phyloP scores from a whole-genome alignment of 37 sponge, comb jelly and placozoan species.

The Theonella swinhoei region DNA sequence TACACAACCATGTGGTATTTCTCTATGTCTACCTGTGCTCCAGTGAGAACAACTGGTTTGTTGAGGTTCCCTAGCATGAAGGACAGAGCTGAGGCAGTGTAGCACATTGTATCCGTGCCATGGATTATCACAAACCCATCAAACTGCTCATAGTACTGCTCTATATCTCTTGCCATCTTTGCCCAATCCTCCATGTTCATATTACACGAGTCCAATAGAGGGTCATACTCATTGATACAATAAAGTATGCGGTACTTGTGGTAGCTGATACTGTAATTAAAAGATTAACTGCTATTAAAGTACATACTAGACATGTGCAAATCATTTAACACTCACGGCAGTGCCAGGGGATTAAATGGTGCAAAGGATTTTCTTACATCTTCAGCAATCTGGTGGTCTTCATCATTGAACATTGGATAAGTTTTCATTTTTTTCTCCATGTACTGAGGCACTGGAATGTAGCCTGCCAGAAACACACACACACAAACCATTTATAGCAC shows the following conservation, averaged over 20 bases:
- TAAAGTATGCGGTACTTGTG: conserved; percentile 40
- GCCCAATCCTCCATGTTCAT: conserved; percentile 90
- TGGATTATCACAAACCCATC: conserved; percentile 91
- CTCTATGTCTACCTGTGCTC: conserved; percentile 72
- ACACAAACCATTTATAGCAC: no score
- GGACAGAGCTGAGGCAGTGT: conserved; percentile 92
- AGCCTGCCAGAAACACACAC: no score
- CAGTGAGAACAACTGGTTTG: conserved; percentile 88
- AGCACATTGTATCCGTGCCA: conserved; percentile 96
- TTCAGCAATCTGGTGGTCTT: conserved; percentile 18
- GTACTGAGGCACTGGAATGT: neutral
- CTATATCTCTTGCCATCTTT: conserved; percentile 64
- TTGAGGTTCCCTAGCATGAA: conserved; percentile 93
- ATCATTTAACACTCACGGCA: conserved; percentile 64
- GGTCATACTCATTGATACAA: conserved; percentile 66
- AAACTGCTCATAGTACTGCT: conserved; percentile 62
- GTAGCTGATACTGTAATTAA: neutral
- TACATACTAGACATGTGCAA: no score
- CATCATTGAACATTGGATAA: conserved; percentile 60
- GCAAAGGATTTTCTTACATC: conserved; percentile 12
- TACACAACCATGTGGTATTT: no score
- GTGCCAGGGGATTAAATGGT: conserved; percentile 39
- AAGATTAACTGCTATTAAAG: no score
- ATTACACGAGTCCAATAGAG: conserved; percentile 84
- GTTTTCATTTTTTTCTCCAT: conserved; percentile 36